Conservation (phyloP, 2,888 invertebrate species). For the Biston betularia region DNA sequence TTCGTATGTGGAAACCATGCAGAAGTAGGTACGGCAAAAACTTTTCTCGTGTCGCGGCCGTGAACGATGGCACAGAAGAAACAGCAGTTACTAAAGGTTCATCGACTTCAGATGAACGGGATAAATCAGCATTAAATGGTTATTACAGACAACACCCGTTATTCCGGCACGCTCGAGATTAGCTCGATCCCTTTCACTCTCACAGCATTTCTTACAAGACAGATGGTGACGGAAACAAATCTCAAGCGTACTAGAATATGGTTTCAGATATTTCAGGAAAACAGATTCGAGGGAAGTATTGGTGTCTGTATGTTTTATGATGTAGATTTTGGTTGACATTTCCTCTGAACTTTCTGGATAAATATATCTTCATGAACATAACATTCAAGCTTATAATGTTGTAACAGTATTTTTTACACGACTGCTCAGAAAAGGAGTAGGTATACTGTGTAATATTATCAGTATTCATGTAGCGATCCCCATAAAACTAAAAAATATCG, state of each 20-base stretch:
- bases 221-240: neutral
- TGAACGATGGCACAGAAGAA: neutral
- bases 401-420: too few relatives aligned
- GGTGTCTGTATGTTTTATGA: conserved; percentile 5
- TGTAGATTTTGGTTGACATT: conserved; percentile 9
- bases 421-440: too few relatives aligned
- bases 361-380: neutral
- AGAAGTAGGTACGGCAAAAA: neutral
- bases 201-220: neutral
- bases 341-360: neutral
- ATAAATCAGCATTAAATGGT: neutral
- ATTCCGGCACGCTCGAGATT: neutral
- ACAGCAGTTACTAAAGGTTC: conserved; percentile 1
- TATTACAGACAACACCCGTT: neutral
- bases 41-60: neutral
- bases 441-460: too few relatives aligned
- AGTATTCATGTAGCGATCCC: too few relatives aligned
- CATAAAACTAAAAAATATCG: too few relatives aligned
- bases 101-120: conserved; percentile 7
- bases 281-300: neutral
- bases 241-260: neutral
- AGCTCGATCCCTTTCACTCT: neutral
- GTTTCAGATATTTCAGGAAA: conserved; percentile 1
- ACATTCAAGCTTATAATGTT: too few relatives aligned
- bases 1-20: neutral